Base-by-base conservation (phyloP, 1,140 invertebrate genomes). In the Leptinotarsa defecta region DNA sequence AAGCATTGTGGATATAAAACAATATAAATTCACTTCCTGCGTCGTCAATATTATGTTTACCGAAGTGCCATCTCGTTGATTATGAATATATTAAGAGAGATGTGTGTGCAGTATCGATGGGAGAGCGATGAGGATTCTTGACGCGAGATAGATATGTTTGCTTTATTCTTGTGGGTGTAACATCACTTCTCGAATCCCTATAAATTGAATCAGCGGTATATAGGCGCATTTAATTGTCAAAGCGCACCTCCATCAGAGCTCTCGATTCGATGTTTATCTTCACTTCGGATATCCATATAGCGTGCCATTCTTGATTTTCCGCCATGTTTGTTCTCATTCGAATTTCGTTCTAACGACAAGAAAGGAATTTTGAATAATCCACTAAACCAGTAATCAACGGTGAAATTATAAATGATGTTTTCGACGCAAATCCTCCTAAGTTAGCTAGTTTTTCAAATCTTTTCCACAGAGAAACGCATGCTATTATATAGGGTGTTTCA, bases 221-320 rank as follows among this genome's bases (percentile, higher is more conserved):
- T 75, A 57, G 52, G 77, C 78, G 72, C 80, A 79, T 81, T 80
- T 78, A 81, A 81, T 80, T 81, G 81, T 81, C 78, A 79, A 77
- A 22, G 78, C 77, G 78, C 78, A 81, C 80, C 80, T 80, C 76
- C 80, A 80, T 79, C 80, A 77, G 77, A 78, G 81, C 81, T 81
- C 80, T 80, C 81, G 80, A 80, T 81, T 62, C 74, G 77, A 80
- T 81, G 81, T 81, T 81, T 81, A 81, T 80, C 79, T 81, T 81
- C 76, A 80, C 73, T 79, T 74, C 72, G 61, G 63, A 73, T 74
- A 80, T 79, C 68, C 76, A 76, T 75, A 74, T 75, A 24, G 65
- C 52, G 52, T 68, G 24, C 65, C 13, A 68, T 68, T 27, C 65
- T 68, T 34, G 65, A 68, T 68, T 68, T 57, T 57, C 52, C n/a